phyloP scores from a whole-genome alignment of 1,140 invertebrate species.

The Drosophila sp. region DNA sequence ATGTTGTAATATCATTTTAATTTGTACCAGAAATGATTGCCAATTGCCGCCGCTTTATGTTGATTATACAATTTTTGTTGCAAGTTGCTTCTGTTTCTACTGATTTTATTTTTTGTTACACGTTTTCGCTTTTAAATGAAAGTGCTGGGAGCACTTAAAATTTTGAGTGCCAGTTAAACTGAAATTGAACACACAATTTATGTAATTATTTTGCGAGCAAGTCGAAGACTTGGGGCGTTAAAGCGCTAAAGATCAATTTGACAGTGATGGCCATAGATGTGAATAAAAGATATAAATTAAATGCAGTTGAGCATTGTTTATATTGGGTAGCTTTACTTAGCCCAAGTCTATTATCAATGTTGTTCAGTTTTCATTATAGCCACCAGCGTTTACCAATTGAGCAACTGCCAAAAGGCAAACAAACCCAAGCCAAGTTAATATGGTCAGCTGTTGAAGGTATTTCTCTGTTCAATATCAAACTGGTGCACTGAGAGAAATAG shows the following conservation, averaged over 20 bases:
- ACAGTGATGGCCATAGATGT: background rate
- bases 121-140: constrained; percentile 33
- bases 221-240: constrained; percentile 9
- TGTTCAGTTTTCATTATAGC: background rate
- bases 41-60: constrained; percentile 69
- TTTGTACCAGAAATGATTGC: constrained; percentile 81
- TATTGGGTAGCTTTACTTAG: background rate
- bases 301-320: no score
- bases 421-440: background rate
- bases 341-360: background rate
- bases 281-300: background rate
- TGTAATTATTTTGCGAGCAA: constrained; percentile 58
- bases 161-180: constrained; percentile 34
- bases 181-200: constrained; percentile 66
- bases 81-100: constrained; percentile 11
- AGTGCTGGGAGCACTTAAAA: constrained; percentile 42
- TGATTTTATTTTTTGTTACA: constrained; percentile 10
- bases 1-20: constrained; percentile 81
- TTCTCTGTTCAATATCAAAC: background rate
- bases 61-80: constrained; percentile 70
- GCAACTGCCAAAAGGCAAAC: background rate
- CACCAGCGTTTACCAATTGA: background rate
- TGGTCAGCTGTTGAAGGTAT: constrained; percentile 24
- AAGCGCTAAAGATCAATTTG: constrained; percentile 7
- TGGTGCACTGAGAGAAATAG: no score